Evolutionary conservation across 2,888 invertebrate species (phyloP), one percentile per base, ranked within the genome.

Genomic region (Agrotis segetum): DNA sequence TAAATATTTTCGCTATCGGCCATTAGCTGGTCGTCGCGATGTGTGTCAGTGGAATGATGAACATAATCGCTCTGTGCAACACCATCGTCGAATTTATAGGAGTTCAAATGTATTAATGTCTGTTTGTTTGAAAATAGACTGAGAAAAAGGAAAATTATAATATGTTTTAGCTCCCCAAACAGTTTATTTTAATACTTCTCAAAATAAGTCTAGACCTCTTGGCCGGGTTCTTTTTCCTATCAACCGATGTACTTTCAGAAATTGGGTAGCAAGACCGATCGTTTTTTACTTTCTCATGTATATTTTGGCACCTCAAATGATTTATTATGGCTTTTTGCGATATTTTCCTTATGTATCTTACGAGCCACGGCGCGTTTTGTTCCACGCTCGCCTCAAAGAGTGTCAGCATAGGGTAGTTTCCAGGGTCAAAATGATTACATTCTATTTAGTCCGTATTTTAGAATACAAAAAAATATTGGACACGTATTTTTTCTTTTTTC

Each of bases 21-120:
- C 71, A 63, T 83, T 67, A 83, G 72, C 34, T 24, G 17, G 29
- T 44, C 63, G 66, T 68, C 19, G 47, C 49, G 61, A 81, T 77
- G 68, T 81, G 67, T 79, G 76, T 72, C 83, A 74, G 71, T 76
- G 71, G 50, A 50, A 56, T 61, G 68, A 55, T 59, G 24, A 34
- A 53, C 34, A n/a, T 74, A 74, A 77, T 68, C 40, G 49, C 16
- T 29, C 5, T 65, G 74, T 68, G 79, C 68, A 68, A 74, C 62
- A 46, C 19, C 52, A 44, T 47, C 59, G 49, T 44, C 13, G 3
- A 11, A 3, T 16, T n/a, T 14, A 14, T 19, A 19, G 21, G 5
- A 13, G 13, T 21, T 29, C 19, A 13, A 29, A n/a, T 52, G 55
- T 44, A 5, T 11, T 1, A 47, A 2, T 14, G 50, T 69, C n/a